A percentile compares a stretch with the other conserved stretches of the same genome.
phyloP scores from a whole-genome alignment of 2,888 invertebrate species.

The Leptodirus hochenwartii region DNA sequence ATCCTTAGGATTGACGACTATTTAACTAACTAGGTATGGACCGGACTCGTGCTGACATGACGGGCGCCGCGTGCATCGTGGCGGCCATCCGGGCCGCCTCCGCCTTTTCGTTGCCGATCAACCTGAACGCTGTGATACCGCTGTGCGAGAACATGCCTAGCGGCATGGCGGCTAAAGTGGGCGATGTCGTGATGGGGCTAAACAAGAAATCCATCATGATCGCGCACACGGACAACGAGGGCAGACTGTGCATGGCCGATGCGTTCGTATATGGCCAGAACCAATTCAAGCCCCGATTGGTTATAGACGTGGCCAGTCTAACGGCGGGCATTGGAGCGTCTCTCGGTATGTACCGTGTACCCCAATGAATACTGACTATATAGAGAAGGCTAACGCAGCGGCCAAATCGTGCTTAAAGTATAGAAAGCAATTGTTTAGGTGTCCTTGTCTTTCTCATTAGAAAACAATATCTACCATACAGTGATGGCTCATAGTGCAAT shows the following conservation, averaged over 20 bases:
- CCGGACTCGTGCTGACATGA: slow-evolving; percentile 35
- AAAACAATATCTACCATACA: no score
- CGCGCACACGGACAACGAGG: slow-evolving; percentile 40
- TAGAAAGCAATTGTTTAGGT: no score
- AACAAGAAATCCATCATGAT: slow-evolving; percentile 44
- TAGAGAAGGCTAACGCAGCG: no score
- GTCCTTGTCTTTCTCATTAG: no score
- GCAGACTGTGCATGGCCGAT: slow-evolving; percentile 23
- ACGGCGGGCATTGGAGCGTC: slow-evolving; percentile 37
- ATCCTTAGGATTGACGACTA: no score
- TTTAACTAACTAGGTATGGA: no score
- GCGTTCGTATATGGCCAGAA: slow-evolving; percentile 26
- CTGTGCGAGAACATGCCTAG: slow-evolving; percentile 34
- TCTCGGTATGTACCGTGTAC: no score
- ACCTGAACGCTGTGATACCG: slow-evolving; percentile 29
- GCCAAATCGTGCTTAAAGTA: no score
- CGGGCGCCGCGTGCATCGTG: slow-evolving; percentile 39
- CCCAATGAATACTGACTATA: no score
- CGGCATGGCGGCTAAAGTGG: slow-evolving; percentile 38
- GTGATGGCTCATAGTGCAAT: no score
- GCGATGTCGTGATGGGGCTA: slow-evolving; percentile 27
- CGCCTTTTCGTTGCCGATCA: slow-evolving; percentile 33
- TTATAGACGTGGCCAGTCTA: slow-evolving; percentile 53
- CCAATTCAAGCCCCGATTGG: slow-evolving; percentile 35
- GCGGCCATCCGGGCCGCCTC: slow-evolving; percentile 33